These are phyloP conservation scores for Malacoctenus gilli DNA, from an alignment of 2,797 vertebrate genomes.

Conservation along the genomic window DNA sequence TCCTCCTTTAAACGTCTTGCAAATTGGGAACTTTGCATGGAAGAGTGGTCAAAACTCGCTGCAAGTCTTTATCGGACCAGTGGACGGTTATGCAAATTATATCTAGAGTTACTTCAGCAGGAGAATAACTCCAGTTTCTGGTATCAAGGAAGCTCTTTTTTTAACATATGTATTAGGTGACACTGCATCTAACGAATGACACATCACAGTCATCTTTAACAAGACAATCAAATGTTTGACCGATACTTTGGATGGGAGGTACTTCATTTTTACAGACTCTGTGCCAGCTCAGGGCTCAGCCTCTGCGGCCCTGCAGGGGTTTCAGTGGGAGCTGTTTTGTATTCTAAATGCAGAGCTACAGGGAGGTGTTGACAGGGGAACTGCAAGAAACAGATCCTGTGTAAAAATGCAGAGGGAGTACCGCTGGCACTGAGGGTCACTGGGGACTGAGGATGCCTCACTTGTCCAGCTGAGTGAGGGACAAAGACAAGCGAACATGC, in stretches of 20 bases:
- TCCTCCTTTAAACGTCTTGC: background rate
- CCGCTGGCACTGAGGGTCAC: slow-evolving; percentile 17
- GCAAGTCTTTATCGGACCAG: background rate
- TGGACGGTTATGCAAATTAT: background rate
- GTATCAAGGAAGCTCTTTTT: too few species aligned
- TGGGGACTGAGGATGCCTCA: background rate
- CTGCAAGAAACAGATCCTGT: slow-evolving; percentile 36
- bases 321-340: slow-evolving; percentile 32
- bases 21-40: background rate
- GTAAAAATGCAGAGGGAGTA: slow-evolving; percentile 31
- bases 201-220: background rate
- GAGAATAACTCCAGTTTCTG: background rate
- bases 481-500: slow-evolving; percentile 23
- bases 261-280: background rate
- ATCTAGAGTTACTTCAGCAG: background rate
- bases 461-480: slow-evolving; percentile 5
- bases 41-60: background rate
- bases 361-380: slow-evolving; percentile 32
- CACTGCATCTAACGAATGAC: too few species aligned
- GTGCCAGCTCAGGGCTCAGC: background rate
- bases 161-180: too few species aligned
- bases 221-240: background rate
- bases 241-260: background rate
- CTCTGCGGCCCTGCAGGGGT: slow-evolving; percentile 22
- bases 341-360: slow-evolving; percentile 29